Base-by-base conservation (phyloP, 1,140 invertebrate species). In the Papilio aristodemus region DNA sequence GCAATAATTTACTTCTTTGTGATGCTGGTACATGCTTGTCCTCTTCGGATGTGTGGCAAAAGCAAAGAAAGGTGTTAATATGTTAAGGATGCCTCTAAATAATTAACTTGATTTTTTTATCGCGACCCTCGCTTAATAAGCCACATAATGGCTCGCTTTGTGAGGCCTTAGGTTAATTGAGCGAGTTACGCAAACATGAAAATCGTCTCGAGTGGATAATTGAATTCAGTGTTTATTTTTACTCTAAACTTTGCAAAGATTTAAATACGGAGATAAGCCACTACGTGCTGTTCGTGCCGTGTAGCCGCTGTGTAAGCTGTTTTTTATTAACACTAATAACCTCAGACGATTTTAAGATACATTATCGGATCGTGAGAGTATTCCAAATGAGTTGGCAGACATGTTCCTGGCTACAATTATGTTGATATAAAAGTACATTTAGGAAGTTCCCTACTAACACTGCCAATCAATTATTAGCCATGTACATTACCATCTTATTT, bases 171-270 rank as follows among this genome's bases (percentile, higher is more conserved):
- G 60, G 60, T 64, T 25, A 64, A 64, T 22, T 64, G 60, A 22
- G 10, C 38, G 38, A 64, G 38, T 64, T 43, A 64, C 60, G 60
- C 37, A 64, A 64, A 38, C 22, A 64, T 43, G 43, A 32, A 64
- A 64, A 43, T 43, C 54, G 19, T 10, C 38, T 64, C 60, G 38
- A 64, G 60, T 64, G 60, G 60, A 39, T 41, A 64, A 64, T 64
- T 64, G 60, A 63, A 41, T 43, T 39, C 13, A 64, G 43, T 64
- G 37, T 43, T 43, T 43, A 41, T 63, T 63, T 63, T 19, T 19
- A 54, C 46, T 54, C 19, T 54, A 11, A 54, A 54, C 10, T 8
- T 25, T 54, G 19, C 19, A 11, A 54, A 54, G 46, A 36, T 59
- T 59, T 59, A 36, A 41, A 59, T 36, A 59, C 7, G 6, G n/a